Percentiles rank a stretch among this genome's conserved stretches.
Conservation (phyloP, 2,113 vertebrate species). For the Xiphorhynchus elegans region DNA sequence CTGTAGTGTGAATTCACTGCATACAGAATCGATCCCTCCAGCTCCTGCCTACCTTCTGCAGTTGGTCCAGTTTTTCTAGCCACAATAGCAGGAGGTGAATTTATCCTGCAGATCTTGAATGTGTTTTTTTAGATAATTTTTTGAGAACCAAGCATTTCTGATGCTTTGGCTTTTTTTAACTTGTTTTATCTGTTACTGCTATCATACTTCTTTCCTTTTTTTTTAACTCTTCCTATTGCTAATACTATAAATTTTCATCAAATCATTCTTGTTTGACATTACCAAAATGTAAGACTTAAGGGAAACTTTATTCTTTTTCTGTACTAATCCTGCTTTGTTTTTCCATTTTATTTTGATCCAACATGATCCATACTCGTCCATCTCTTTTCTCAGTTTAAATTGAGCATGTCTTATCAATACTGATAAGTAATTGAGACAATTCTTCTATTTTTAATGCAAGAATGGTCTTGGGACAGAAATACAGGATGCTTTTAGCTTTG, state of each 20-base stretch:
- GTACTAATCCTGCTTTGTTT: not conserved
- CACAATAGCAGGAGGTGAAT: not conserved
- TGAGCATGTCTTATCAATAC: not conserved
- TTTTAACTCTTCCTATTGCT: not conserved
- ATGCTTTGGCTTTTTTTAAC: not conserved
- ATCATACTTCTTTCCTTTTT: accelerated
- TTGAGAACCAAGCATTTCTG: not conserved
- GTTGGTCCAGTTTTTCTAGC: not conserved
- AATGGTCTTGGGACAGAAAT: not conserved
- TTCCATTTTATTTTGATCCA: not conserved
- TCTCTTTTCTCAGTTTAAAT: not conserved
- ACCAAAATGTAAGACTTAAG: not conserved
- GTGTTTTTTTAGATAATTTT: not conserved
- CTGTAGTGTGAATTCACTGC: not conserved
- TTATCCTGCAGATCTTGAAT: not conserved
- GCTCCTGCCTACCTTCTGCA: not conserved
- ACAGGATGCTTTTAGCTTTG: not conserved
- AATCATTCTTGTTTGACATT: not conserved
- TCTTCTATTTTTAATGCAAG: not conserved
- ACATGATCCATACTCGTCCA: not conserved
- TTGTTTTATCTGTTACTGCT: not conserved
- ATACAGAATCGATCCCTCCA: accelerated
- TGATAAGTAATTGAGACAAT: not conserved
- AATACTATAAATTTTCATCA: not conserved
- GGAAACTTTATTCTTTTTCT: not conserved